phyloP scores from a whole-genome alignment of 1,140 invertebrate genomes.

The Drosophila bipectinata region DNA sequence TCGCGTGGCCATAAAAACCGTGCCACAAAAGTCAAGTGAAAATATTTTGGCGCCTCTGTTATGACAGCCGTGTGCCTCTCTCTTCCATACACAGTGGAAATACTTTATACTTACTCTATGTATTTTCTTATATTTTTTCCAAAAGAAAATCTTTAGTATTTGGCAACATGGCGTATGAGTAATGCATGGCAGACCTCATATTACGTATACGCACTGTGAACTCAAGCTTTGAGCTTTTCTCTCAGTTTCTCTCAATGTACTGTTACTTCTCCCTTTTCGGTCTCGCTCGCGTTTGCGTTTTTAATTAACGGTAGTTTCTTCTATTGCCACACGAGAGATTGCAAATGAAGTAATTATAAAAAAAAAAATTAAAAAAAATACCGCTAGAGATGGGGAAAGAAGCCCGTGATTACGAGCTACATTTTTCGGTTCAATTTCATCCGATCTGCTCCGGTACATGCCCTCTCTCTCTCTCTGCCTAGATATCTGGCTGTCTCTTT shows the following conservation, averaged over 20 bases:
- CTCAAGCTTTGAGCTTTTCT: not conserved
- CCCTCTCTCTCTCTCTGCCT: conserved; percentile 16
- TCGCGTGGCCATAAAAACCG: conserved; percentile 54
- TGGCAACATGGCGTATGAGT: conserved; percentile 1
- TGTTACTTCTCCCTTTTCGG: conserved; percentile 11
- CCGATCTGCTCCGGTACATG: not conserved
- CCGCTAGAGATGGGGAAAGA: conserved; percentile 33
- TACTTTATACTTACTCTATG: not conserved
- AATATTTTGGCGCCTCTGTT: conserved; percentile 71
- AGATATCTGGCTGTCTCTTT: not conserved
- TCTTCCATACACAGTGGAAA: conserved; percentile 14
- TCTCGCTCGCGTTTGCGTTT: conserved; percentile 62
- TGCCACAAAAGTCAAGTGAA: conserved; percentile 66
- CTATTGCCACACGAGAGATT: conserved; percentile 76
- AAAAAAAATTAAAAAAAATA: conserved; percentile 22
- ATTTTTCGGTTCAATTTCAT: conserved; percentile 55
- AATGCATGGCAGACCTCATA: not conserved
- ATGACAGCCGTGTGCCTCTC: conserved; percentile 25
- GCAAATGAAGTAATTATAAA: conserved; percentile 77
- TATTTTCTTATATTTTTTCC: not conserved
- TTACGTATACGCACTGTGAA: not conserved
- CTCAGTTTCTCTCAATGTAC: conserved; percentile 3
- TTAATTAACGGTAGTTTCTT: conserved; percentile 77
- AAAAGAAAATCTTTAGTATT: not conserved
- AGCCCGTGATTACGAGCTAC: conserved; percentile 52